These are phyloP conservation scores for Toxostoma redivivum DNA, from an alignment of 2,113 vertebrate genomes.

Conservation along the genomic window DNA sequence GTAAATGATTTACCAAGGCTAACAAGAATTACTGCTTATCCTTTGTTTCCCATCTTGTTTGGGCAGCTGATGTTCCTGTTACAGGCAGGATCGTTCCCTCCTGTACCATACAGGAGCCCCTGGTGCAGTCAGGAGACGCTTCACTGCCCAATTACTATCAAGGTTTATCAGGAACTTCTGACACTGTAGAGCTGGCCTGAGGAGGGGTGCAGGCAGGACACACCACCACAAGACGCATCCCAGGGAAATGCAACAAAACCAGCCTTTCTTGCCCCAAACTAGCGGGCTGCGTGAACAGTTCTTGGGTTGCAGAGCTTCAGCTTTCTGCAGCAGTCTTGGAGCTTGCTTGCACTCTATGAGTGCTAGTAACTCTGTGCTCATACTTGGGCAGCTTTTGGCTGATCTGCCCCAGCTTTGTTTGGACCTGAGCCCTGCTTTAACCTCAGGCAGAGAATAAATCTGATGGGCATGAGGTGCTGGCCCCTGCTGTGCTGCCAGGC, in stretches of 20 bases:
- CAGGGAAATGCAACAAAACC: background rate
- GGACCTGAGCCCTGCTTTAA: background rate
- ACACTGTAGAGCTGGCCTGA: background rate
- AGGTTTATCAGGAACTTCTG: background rate
- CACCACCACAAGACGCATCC: background rate
- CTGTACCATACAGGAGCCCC: background rate
- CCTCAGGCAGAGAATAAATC: background rate
- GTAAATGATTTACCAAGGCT: conserved; percentile 9
- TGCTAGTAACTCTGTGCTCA: background rate
- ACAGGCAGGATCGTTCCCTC: background rate
- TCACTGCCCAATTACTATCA: background rate
- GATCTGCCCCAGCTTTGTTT: background rate
- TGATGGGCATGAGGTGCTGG: conserved; percentile 18
- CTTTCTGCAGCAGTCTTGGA: background rate
- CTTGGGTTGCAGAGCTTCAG: background rate
- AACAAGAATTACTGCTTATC: background rate
- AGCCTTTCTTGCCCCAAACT: background rate
- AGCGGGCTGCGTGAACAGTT: background rate
- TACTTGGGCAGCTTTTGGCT: background rate
- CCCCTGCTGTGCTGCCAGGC: background rate
- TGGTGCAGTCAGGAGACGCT: background rate
- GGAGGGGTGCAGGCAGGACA: background rate
- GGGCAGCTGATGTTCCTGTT: background rate
- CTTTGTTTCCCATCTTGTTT: background rate
- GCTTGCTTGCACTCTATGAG: background rate